phyloP scores from a whole-genome alignment of 2,888 invertebrate genomes.

The Patella caerulea region DNA sequence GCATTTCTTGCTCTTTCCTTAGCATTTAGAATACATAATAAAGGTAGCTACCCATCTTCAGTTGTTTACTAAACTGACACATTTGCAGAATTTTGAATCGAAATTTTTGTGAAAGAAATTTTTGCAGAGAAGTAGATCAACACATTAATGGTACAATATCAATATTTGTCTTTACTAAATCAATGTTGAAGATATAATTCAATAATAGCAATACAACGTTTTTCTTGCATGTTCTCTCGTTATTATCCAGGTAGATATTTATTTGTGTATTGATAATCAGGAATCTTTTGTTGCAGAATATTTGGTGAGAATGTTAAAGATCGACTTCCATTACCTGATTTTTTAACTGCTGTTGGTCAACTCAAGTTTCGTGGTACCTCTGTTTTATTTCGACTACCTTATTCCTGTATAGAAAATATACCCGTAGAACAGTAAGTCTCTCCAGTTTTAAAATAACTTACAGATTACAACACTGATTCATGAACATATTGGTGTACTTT shows the following conservation, averaged over 20 bases:
- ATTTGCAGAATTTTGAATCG: too few relatives aligned
- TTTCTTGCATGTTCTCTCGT: background rate
- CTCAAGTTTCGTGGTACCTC: conserved; percentile 80
- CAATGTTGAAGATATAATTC: background rate
- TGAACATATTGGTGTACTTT: too few relatives aligned
- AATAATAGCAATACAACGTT: background rate
- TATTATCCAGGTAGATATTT: background rate
- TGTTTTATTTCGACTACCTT: conserved; percentile 77
- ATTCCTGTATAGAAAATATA: conserved; percentile 64
- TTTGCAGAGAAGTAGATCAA: too few relatives aligned
- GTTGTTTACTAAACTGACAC: too few relatives aligned
- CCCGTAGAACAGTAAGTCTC: conserved; percentile 28
- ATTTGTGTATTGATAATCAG: background rate
- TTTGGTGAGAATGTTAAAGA: conserved; percentile 68
- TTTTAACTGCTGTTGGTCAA: conserved; percentile 79
- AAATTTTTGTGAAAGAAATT: too few relatives aligned
- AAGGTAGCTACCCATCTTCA: too few relatives aligned
- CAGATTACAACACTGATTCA: too few relatives aligned
- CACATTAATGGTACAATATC: too few relatives aligned
- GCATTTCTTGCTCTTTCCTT: too few relatives aligned
- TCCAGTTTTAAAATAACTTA: conserved; percentile 57
- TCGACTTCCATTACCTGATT: conserved; percentile 72
- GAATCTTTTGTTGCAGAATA: conserved; percentile 54
- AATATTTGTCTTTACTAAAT: too few relatives aligned
- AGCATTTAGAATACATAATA: too few relatives aligned